Conservation (phyloP, 2,797 vertebrate species). For the Rhincodon typus region DNA sequence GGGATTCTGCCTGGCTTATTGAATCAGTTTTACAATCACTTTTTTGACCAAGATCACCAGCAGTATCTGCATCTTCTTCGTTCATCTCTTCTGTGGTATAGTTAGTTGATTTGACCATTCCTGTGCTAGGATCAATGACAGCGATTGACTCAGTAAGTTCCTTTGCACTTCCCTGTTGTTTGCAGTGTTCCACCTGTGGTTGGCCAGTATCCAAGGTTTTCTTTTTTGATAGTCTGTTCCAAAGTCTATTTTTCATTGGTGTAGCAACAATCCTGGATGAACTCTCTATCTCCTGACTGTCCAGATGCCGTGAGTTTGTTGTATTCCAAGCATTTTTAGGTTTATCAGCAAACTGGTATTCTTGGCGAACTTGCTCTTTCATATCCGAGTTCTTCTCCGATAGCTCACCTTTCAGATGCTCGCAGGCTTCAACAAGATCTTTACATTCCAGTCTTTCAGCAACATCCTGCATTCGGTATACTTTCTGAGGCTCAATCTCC, state of each 20-base stretch:
- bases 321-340: conserved; percentile 38
- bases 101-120: conserved; percentile 38
- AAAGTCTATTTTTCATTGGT: conserved; percentile 44
- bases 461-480: conserved; percentile 51
- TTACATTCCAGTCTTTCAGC: conserved; percentile 53
- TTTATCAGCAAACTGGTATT: conserved; percentile 2
- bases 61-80: not conserved
- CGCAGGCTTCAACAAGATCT: conserved; percentile 53
- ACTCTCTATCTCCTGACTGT: not conserved
- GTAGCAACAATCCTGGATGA: conserved; percentile 38
- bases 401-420: conserved; percentile 46
- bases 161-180: not conserved
- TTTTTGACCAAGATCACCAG: not conserved
- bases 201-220: conserved; percentile 34
- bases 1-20: not conserved
- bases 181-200: not conserved
- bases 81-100: not conserved
- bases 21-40: not conserved
- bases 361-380: conserved; percentile 44
- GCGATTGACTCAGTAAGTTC: not conserved
- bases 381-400: conserved; percentile 43
- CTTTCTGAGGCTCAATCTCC: conserved; percentile 49
- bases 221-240: conserved; percentile 42
- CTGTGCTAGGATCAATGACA: conserved; percentile 27
- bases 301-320: conserved; percentile 1